Evolutionary conservation across 1,140 invertebrate genomes (phyloP).

Genomic region (Eupristina koningsbergeri): DNA sequence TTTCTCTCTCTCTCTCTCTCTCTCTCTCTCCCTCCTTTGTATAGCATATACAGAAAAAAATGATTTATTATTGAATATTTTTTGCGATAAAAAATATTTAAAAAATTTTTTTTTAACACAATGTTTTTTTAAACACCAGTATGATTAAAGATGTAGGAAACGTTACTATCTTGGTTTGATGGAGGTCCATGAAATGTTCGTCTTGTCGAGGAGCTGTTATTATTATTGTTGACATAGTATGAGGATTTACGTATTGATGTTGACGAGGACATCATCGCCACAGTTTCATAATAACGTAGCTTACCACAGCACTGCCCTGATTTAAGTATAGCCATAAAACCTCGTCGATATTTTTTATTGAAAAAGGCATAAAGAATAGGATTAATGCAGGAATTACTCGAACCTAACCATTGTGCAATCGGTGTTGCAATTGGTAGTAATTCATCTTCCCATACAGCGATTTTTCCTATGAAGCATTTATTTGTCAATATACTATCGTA

Average conservation of each 20-base stretch:
- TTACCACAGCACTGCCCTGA: conserved; percentile 87
- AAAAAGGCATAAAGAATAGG: conserved; percentile 98
- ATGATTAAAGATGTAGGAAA: conserved; percentile 83
- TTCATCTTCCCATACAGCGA: conserved; percentile 83
- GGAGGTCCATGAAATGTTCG: conserved; percentile 76
- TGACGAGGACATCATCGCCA: conserved; percentile 86
- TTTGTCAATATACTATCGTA: not conserved
- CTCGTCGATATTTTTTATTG: conserved; percentile 95
- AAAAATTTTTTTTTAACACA: not conserved
- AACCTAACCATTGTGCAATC: conserved; percentile 95
- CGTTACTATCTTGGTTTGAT: conserved; percentile 79
- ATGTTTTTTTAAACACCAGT: conserved; percentile 71
- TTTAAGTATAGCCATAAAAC: conserved; percentile 91
- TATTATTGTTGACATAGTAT: conserved; percentile 83
- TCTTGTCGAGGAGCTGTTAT: conserved; percentile 73
- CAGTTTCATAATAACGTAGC: conserved; percentile 86
- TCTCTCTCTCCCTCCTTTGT: no score
- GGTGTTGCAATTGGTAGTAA: conserved; percentile 87
- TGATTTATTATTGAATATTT: not conserved
- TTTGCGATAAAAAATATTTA: not conserved
- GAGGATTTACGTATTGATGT: conserved; percentile 87
- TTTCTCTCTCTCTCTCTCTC: no score
- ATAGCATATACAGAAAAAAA: not conserved
- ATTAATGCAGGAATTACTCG: conserved; percentile 97
- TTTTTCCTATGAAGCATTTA: conserved; percentile 65